Evolutionary conservation across 2,797 vertebrate genomes (phyloP), one percentile per base, ranked within the genome.

Genomic region (Crocidura indochinensis): DNA sequence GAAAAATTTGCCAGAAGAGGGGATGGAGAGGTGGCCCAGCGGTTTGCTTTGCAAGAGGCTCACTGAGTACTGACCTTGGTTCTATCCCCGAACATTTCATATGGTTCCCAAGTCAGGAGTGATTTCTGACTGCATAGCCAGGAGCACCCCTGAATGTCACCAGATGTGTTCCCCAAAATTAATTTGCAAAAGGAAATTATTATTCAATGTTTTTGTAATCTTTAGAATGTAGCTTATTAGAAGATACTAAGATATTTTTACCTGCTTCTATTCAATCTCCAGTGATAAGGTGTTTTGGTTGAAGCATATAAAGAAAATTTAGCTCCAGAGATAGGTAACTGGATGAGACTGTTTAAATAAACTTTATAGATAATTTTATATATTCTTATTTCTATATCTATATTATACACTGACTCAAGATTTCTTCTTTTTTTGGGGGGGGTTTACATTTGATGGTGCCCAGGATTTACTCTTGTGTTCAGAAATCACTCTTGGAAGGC

Each of bases 371-470:
- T 56, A 56, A 87, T 31, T 20, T 10, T 78, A 51, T 53, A 29
- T 79, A 72, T 82, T 71, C 29, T 12, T 74, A 80, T 19, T 80
- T 93, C 72, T 51, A 31, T 47, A 46, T 93, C 72, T 51, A 31
- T 47, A 46, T 22, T 38, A 19, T 60, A 69, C n/a, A 53, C 72
- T 60, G 22, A 38, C 38, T 38, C 38, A 38, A 38, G 38, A 38
- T 38, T 38, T 38, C 38, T 38, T 38, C 38, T 38, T 38, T 38
- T 38, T 38, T 38, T 38, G 38, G 38, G 38, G 38, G 38, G 38
- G 2, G 38, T 2, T 38, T 38, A 38, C 38, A 38, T 38, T 5
- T 38, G 38, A 5, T 38, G 5, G 38, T 38, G 38, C 38, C 2
- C 38, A 38, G 38, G 5, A 38, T 38, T 38, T 38, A 38, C 38